phyloP scores from a whole-genome alignment of 1,140 invertebrate genomes.

The Liolophura sinensis region DNA sequence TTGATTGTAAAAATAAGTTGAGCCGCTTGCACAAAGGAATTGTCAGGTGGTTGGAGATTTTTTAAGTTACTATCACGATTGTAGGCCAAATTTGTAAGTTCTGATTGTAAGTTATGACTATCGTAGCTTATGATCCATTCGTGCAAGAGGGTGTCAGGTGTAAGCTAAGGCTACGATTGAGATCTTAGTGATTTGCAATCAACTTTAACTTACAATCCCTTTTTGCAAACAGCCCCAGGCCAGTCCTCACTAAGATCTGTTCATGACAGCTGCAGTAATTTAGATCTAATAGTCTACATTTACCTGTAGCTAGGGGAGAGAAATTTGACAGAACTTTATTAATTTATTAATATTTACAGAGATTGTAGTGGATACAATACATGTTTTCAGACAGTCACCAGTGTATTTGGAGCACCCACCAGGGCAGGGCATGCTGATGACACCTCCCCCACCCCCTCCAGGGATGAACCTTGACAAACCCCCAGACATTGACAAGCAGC shows the following conservation, averaged over 20 bases:
- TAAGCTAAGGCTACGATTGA: too few relatives aligned
- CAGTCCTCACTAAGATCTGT: too few relatives aligned
- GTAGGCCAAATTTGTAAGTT: too few relatives aligned
- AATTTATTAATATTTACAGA: conserved; percentile 1
- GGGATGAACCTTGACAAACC: conserved; percentile 6
- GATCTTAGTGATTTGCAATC: conserved; percentile 10
- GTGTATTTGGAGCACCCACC: neutral
- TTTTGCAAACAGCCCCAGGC: conserved; percentile 8
- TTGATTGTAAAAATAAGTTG: neutral
- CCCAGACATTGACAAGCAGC: conserved; percentile 22
- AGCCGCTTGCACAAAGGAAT: too few relatives aligned
- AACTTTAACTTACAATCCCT: conserved; percentile 8
- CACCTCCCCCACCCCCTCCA: conserved; percentile 4
- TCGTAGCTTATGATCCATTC: too few relatives aligned
- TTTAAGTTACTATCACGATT: too few relatives aligned
- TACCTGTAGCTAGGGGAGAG: too few relatives aligned
- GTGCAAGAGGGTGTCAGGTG: too few relatives aligned
- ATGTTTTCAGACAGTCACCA: conserved; percentile 8
- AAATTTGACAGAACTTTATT: conserved; percentile 2
- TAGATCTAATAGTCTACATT: too few relatives aligned
- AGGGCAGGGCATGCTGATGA: conserved; percentile 1
- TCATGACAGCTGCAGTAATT: too few relatives aligned
- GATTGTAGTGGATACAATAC: conserved; percentile 5
- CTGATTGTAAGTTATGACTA: too few relatives aligned
- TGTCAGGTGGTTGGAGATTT: too few relatives aligned